Base-by-base conservation (phyloP, 2,113 vertebrate genomes). In the Microtus ochrogaster region DNA sequence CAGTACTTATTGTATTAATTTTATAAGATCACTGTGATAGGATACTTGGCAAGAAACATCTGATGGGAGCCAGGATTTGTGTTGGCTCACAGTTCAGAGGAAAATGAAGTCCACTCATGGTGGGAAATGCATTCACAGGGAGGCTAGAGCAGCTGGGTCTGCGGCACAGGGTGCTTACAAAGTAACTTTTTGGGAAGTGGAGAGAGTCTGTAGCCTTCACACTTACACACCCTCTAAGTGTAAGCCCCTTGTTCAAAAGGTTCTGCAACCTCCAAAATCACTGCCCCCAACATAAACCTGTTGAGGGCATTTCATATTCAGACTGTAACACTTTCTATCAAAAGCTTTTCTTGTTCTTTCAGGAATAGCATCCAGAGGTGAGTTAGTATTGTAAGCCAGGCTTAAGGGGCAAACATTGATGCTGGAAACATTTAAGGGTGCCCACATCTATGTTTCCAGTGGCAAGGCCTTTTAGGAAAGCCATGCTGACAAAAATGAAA, bases 381-480 rank as follows among this genome's bases (percentile, higher is more conserved):
- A 94, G 13, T 70, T 44, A 86, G 22, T 30, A 9, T 44, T 70
- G 1, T n/a, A 78, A 93, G 41, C 55, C 91, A 93, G 65, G 41
- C 12, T 39, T 28, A 22, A 55, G 30, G 16, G 21, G 12, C 17
- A 5, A 72, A 22, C 22, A 36, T n/a, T 61, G 73, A n/a, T 28
- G 2, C 4, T 17, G 26, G 28, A 83, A 28, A 74, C 39, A 89
- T 90, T 81, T 84, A 90, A 87, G 36, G 30, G 61, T 52, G 5
- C 44, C 83, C 49, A 65, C 70, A 92, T 49, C 2, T 92, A 79
- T 58, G 76, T 89, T 95, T 77, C 11, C 94, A 74, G 78, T 77
- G 44, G 2, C 66, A 49, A 93, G 83, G 92, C 79, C 96, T 96
- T 88, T 84, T 49, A 89, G 36, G 52, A 79, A 94, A 88, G 58